These are phyloP conservation scores for Erythrocercus mccallii DNA, from an alignment of 2,113 vertebrate genomes.

Conservation along the genomic window DNA sequence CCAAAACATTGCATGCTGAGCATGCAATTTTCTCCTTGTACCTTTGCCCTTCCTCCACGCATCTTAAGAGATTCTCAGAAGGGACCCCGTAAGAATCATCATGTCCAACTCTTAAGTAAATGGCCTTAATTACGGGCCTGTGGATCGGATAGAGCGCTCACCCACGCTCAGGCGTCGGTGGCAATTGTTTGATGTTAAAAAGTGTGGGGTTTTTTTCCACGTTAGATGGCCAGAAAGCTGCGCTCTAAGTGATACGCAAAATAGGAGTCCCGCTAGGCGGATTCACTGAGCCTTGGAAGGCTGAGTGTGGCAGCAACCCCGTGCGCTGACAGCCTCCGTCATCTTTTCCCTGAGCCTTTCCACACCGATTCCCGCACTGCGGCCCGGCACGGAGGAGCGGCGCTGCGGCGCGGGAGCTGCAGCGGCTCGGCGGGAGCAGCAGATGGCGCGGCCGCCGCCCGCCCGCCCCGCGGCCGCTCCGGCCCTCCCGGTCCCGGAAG, in stretches of 20 bases:
- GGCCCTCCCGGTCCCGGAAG: not conserved
- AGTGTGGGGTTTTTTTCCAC: accelerated
- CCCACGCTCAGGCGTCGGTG: accelerated
- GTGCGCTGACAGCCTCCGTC: accelerated
- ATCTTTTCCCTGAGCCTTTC: accelerated
- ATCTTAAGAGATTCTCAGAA: not conserved
- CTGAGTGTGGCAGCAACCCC: accelerated
- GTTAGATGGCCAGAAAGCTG: not conserved
- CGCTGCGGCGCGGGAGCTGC: no score
- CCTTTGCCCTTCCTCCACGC: not conserved
- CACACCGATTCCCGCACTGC: accelerated
- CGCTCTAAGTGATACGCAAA: accelerated
- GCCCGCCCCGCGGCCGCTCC: not conserved
- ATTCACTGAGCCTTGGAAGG: not conserved
- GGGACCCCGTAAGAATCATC: not conserved
- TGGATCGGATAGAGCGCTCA: accelerated
- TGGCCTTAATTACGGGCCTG: accelerated
- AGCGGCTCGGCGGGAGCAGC: not conserved
- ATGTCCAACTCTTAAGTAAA: not conserved
- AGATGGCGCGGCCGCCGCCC: not conserved
- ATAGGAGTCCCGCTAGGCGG: accelerated
- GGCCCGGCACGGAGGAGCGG: no score
- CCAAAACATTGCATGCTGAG: not conserved
- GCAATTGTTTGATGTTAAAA: accelerated
- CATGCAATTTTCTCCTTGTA: accelerated